Conservation (phyloP, 2,113 vertebrate genomes). For the Himantopus leucocephalus region DNA sequence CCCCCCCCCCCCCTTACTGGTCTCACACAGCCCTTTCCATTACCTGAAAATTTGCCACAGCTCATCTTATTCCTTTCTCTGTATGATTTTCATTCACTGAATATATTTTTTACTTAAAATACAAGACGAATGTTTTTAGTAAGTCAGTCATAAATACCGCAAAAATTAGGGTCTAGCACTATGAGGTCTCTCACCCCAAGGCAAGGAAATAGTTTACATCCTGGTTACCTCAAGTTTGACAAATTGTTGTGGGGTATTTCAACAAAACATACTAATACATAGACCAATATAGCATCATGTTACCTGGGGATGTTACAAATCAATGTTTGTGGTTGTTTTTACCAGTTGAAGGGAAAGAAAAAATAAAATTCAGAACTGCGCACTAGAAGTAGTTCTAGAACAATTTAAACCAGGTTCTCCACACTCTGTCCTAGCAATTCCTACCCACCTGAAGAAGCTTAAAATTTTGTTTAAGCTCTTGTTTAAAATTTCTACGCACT, state of each 20-base stretch:
- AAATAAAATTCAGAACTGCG: neutral
- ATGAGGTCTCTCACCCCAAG: neutral
- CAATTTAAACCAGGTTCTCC: neutral
- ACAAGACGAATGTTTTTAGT: neutral
- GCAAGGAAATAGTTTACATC: neutral
- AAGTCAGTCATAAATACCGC: neutral
- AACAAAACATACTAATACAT: neutral
- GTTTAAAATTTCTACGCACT: neutral
- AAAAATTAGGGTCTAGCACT: neutral
- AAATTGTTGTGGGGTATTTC: neutral
- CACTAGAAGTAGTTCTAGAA: neutral
- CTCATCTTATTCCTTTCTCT: neutral
- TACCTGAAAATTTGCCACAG: neutral
- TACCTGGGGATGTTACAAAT: neutral
- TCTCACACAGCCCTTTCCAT: neutral
- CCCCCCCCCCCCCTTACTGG: neutral
- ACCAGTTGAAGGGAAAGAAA: neutral
- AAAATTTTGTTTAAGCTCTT: neutral
- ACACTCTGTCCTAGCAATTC: neutral
- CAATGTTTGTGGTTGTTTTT: neutral
- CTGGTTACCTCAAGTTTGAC: neutral
- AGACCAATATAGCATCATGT: fast-evolving
- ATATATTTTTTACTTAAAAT: neutral
- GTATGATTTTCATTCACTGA: neutral
- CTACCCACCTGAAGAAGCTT: neutral